phyloP scores from a whole-genome alignment of 2,888 invertebrate species.

The Argyra leucocephala region DNA sequence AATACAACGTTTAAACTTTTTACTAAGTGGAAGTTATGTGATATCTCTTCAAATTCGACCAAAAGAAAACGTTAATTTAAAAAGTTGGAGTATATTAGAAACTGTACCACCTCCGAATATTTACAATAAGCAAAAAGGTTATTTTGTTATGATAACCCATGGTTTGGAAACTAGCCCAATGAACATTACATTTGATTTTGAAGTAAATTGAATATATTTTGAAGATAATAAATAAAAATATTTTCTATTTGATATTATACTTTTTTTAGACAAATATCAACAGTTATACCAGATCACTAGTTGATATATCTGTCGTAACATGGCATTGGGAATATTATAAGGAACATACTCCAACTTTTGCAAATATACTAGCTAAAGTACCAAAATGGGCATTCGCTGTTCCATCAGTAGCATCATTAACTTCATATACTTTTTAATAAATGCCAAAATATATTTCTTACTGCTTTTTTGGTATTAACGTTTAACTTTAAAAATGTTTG shows the following conservation, averaged over 20 bases:
- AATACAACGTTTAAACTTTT: slow-evolving; percentile 27
- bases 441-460: not conserved
- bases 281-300: slow-evolving; percentile 27
- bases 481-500: too few relatives aligned
- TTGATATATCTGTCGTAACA: slow-evolving; percentile 33
- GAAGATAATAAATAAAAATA: too few relatives aligned
- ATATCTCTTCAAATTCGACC: slow-evolving; percentile 32
- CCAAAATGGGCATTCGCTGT: slow-evolving; percentile 34
- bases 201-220: slow-evolving; percentile 24
- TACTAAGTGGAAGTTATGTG: slow-evolving; percentile 29
- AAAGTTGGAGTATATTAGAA: slow-evolving; percentile 29
- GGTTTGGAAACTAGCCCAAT: slow-evolving; percentile 31
- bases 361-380: slow-evolving; percentile 30
- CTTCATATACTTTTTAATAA: slow-evolving; percentile 31
- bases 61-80: slow-evolving; percentile 27
- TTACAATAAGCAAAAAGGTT: slow-evolving; percentile 29
- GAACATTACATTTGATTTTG: slow-evolving; percentile 30
- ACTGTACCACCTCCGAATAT: slow-evolving; percentile 28
- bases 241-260: not conserved
- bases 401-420: slow-evolving; percentile 32
- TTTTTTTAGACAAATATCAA: slow-evolving; percentile 26
- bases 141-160: slow-evolving; percentile 32
- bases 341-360: slow-evolving; percentile 33
- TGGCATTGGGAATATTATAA: slow-evolving; percentile 33
- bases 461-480: too few relatives aligned